Evolutionary conservation across 2,797 vertebrate species (phyloP).

Genomic region (Remorina albescens): DNA sequence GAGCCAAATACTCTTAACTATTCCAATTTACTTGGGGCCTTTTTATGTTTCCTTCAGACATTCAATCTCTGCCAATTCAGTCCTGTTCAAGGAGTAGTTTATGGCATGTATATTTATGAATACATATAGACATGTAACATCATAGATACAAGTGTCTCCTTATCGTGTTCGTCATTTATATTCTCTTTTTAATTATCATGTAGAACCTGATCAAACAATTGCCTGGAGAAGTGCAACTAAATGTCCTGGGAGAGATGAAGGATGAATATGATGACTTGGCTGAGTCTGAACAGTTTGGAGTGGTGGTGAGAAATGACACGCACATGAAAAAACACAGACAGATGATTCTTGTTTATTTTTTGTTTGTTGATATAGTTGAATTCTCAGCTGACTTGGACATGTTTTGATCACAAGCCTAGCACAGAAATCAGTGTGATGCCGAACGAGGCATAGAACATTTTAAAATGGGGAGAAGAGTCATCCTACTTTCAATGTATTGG

Average conservation of each 20-base stretch:
- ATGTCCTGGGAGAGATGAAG: conserved; percentile 85
- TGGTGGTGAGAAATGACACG: conserved; percentile 84
- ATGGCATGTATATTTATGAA: too few species aligned
- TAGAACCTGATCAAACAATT: conserved; percentile 91
- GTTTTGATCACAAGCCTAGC: conserved; percentile 23
- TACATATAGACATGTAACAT: too few species aligned
- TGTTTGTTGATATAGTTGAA: not conserved
- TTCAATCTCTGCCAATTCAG: not conserved
- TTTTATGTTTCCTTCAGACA: not conserved
- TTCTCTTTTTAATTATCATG: conserved; percentile 18
- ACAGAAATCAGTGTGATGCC: conserved; percentile 11
- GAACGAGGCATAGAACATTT: conserved; percentile 24
- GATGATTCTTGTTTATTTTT: not conserved
- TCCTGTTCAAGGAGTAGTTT: too few species aligned
- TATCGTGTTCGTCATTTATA: not conserved
- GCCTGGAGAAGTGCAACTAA: conserved; percentile 85
- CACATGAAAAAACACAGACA: not conserved
- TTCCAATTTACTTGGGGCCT: not conserved
- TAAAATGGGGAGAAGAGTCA: conserved; percentile 7
- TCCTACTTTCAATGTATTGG: conserved; percentile 16
- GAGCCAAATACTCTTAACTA: not conserved
- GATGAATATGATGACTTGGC: conserved; percentile 91
- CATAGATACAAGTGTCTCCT: not conserved
- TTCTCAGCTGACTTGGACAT: conserved; percentile 33
- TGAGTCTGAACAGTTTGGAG: conserved; percentile 90